phyloP scores from a whole-genome alignment of 1,140 invertebrate genomes.

The Lutraria rhynchaena region DNA sequence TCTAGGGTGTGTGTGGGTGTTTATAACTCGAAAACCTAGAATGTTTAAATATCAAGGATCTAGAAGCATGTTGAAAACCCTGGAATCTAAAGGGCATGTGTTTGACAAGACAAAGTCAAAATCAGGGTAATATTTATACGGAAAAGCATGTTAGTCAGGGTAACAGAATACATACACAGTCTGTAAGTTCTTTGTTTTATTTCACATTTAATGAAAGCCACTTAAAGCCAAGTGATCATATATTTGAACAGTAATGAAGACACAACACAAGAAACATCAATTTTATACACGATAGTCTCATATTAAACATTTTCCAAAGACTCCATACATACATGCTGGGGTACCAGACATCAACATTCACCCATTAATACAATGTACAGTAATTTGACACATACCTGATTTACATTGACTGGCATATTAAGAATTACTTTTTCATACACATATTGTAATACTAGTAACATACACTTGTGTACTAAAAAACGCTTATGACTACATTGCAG shows the following conservation, averaged over 20 bases:
- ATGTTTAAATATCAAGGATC: no score
- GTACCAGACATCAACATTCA: not conserved
- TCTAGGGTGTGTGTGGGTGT: no score
- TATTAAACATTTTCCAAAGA: not conserved
- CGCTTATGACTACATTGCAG: no score
- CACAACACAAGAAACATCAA: not conserved
- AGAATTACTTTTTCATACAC: not conserved
- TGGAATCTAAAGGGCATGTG: no score
- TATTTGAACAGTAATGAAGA: slow-evolving; percentile 15
- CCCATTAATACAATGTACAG: not conserved
- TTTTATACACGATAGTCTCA: not conserved
- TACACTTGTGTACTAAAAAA: no score
- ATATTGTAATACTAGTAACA: no score
- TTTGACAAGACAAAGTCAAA: no score
- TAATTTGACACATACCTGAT: not conserved
- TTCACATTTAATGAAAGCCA: slow-evolving; percentile 56
- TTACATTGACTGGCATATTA: slow-evolving; percentile 19
- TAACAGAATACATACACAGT: no score
- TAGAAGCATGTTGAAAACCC: no score
- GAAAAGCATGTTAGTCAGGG: no score
- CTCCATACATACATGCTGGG: not conserved
- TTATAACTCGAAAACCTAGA: no score
- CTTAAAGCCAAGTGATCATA: slow-evolving; percentile 41
- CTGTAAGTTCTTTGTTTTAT: slow-evolving; percentile 41
- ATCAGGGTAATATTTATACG: no score